Conservation (phyloP, 2,888 invertebrate species). For the Epicampocera succincta region DNA sequence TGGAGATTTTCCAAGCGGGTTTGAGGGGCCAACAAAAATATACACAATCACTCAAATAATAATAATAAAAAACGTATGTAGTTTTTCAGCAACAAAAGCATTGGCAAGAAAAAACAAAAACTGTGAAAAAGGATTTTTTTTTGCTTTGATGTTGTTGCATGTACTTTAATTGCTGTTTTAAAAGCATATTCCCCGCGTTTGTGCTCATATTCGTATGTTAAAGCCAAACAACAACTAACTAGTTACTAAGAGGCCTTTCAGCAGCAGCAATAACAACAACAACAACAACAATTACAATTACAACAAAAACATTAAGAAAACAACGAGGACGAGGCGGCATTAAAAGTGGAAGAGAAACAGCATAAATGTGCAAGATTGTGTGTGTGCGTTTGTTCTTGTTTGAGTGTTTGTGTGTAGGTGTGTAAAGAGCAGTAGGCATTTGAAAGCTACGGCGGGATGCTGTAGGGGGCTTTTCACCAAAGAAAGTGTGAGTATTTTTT, state of each 20-base stretch:
- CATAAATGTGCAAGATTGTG: not conserved
- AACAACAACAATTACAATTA: slow-evolving; percentile 26
- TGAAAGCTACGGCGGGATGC: not conserved
- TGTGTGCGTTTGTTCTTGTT: not conserved
- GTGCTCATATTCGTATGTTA: slow-evolving; percentile 41
- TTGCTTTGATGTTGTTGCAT: slow-evolving; percentile 67
- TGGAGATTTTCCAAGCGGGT: slow-evolving; percentile 48
- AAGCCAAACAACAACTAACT: slow-evolving; percentile 51
- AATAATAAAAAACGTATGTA: slow-evolving; percentile 46
- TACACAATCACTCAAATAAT: slow-evolving; percentile 32
- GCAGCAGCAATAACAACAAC: slow-evolving; percentile 39
- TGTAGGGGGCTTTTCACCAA: not conserved
- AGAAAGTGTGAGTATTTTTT: slow-evolving; percentile 30
- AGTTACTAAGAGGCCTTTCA: slow-evolving; percentile 62
- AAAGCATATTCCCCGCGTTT: slow-evolving; percentile 68
- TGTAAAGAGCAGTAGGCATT: slow-evolving; percentile 5
- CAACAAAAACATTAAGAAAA: slow-evolving; percentile 42
- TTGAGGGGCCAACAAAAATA: slow-evolving; percentile 32
- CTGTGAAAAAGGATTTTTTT: slow-evolving; percentile 55
- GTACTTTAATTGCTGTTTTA: slow-evolving; percentile 70
- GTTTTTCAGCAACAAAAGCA: slow-evolving; percentile 49
- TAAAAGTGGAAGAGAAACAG: slow-evolving; percentile 23
- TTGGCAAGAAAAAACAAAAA: slow-evolving; percentile 11
- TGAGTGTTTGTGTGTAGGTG: not conserved
- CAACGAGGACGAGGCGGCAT: slow-evolving; percentile 26